phyloP scores from a whole-genome alignment of 2,888 invertebrate genomes.

The Conistra vaccinii region DNA sequence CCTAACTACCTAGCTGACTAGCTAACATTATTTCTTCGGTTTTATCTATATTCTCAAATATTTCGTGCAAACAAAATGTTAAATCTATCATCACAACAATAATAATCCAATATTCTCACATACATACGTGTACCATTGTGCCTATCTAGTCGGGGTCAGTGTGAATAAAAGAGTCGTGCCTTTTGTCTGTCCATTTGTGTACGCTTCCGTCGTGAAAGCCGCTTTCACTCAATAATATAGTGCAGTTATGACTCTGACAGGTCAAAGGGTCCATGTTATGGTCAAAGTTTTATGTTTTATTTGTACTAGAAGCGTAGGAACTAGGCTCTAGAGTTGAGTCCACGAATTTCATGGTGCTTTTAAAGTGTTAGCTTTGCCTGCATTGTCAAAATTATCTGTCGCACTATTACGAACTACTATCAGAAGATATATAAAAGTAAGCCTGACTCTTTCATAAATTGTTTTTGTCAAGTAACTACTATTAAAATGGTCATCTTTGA shows the following conservation, averaged over 20 bases:
- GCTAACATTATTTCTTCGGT: background rate
- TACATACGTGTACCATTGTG: constrained; percentile 49
- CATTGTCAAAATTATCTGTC: background rate
- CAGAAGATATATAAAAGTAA: background rate
- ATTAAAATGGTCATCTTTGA: background rate
- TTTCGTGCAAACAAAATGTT: background rate
- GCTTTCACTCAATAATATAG: constrained; percentile 81
- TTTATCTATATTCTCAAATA: background rate
- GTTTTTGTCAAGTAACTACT: background rate
- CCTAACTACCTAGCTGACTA: background rate
- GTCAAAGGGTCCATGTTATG: constrained; percentile 75
- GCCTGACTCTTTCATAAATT: background rate
- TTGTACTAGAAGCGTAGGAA: constrained; percentile 12
- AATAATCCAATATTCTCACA: constrained; percentile 43
- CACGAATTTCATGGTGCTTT: background rate
- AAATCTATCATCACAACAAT: constrained; percentile 2
- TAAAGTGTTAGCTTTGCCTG: background rate
- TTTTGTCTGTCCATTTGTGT: constrained; percentile 74
- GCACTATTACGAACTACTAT: background rate
- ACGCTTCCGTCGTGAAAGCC: constrained; percentile 80
- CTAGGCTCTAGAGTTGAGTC: background rate
- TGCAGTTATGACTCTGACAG: constrained; percentile 73
- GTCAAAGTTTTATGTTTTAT: constrained; percentile 26
- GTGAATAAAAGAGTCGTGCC: constrained; percentile 75
- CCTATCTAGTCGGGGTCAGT: constrained; percentile 71